phyloP scores from a whole-genome alignment of 2,888 invertebrate species.

The Helicoverpa assulta region DNA sequence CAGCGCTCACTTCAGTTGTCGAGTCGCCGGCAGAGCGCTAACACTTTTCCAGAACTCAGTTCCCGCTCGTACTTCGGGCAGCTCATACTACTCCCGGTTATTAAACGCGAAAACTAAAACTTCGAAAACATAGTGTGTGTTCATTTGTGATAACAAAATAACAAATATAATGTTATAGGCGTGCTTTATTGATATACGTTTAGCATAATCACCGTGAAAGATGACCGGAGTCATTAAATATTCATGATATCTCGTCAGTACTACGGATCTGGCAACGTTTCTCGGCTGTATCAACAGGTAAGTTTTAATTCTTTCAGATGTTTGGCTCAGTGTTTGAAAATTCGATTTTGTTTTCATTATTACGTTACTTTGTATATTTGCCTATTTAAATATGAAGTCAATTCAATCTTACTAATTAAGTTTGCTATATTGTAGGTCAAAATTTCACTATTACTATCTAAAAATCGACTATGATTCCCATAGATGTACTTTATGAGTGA shows the following conservation, averaged over 20 bases:
- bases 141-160: constrained; percentile 65
- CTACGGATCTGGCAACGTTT: constrained; percentile 68
- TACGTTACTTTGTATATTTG: background rate
- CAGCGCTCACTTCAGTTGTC: constrained; percentile 63
- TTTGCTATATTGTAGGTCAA: no score
- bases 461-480: no score
- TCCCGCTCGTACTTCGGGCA: constrained; percentile 58
- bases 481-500: no score
- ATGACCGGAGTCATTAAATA: constrained; percentile 75
- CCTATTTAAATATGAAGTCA: background rate
- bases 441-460: no score
- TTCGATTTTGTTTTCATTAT: constrained; percentile 9
- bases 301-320: constrained; percentile 70
- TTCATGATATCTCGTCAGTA: constrained; percentile 73
- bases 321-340: constrained; percentile 46
- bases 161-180: constrained; percentile 66
- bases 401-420: background rate
- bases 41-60: constrained; percentile 60
- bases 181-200: constrained; percentile 66
- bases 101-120: constrained; percentile 39
- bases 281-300: constrained; percentile 80
- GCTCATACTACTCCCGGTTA: constrained; percentile 39
- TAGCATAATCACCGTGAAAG: constrained; percentile 68
- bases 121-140: constrained; percentile 56
- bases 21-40: constrained; percentile 56